Evolutionary conservation across 2,888 invertebrate genomes (phyloP), one percentile per base, ranked within the genome.

Genomic region (Euplagia quadripunctaria): DNA sequence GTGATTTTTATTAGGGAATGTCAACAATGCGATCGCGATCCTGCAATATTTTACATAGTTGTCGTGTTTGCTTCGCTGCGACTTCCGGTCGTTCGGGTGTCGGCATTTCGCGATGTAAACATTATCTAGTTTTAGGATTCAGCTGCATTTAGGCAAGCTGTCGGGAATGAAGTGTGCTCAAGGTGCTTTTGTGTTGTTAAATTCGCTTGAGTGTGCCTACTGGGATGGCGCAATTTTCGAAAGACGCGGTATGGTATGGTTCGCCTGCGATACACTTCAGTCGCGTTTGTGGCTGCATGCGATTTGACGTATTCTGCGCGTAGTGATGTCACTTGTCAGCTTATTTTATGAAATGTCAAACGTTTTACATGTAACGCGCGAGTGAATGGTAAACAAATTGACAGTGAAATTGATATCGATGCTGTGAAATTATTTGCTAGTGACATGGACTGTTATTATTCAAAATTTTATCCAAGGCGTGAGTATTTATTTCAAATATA

Each of bases 11-110:
- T 96, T 95, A 95, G 96, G 97, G 97, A 97, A 97, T 97, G 97
- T 96, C 96, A 97, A 97, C 97, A 97, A 97, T 97, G 97, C 97
- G 97, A 96, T 96, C 96, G 97, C 97, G 96, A 97, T 97, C 97
- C 97, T 96, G 96, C 97, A 97, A 97, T 97, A 97, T 97, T 97
- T 97, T 96, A 97, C 97, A 97, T 97, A 97, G 97, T 97, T 97
- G 97, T 97, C 97, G 96, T 97, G 97, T 97, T 96, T 97, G 96
- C 96, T 96, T 96, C 96, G 96, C 96, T 90, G 93, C 93, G 92
- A 96, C 96, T 96, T 96, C 96, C 96, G 96, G 94, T 91, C 92
- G 95, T 92, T 96, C 90, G 94, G 93, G 94, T 94, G 95, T 94
- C 94, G 94, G 94, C 94, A 94, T 95, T 94, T 95, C 92, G 95